These are phyloP conservation scores for Gasterosteus aculeatus DNA, from an alignment of 2,113 vertebrate genomes.

Conservation along the genomic window DNA sequence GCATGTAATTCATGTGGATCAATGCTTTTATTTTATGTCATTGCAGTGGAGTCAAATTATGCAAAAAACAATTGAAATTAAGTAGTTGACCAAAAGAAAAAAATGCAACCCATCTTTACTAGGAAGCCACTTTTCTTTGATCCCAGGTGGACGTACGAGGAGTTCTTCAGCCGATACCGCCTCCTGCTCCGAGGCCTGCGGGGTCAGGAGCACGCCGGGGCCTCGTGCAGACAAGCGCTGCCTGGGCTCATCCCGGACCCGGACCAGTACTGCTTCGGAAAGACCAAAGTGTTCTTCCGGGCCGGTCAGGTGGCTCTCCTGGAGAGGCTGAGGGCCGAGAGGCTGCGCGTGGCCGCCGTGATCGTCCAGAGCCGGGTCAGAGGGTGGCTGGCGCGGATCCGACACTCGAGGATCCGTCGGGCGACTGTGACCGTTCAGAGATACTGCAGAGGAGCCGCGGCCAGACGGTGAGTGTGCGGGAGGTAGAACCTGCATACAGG, in stretches of 20 bases:
- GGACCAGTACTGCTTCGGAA: constrained; percentile 80
- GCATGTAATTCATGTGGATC: neutral
- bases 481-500: too few species aligned
- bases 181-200: constrained; percentile 68
- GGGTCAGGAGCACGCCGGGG: constrained; percentile 39
- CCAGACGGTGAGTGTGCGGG: constrained; percentile 74
- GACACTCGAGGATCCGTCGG: constrained; percentile 36
- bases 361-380: constrained; percentile 79
- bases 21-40: neutral
- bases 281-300: constrained; percentile 79
- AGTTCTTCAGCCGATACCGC: constrained; percentile 81
- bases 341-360: constrained; percentile 72
- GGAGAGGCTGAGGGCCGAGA: constrained; percentile 78
- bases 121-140: neutral
- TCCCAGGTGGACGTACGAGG: constrained; percentile 79
- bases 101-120: neutral
- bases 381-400: constrained; percentile 77
- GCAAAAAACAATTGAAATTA: neutral
- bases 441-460: constrained; percentile 76
- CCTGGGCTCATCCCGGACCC: constrained; percentile 76
- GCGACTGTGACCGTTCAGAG: constrained; percentile 76
- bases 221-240: constrained; percentile 67
- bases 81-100: neutral
- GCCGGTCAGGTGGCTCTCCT: constrained; percentile 82
- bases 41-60: neutral